phyloP scores from a whole-genome alignment of 1,140 invertebrate species.

The Oreohelix idahoensis region DNA sequence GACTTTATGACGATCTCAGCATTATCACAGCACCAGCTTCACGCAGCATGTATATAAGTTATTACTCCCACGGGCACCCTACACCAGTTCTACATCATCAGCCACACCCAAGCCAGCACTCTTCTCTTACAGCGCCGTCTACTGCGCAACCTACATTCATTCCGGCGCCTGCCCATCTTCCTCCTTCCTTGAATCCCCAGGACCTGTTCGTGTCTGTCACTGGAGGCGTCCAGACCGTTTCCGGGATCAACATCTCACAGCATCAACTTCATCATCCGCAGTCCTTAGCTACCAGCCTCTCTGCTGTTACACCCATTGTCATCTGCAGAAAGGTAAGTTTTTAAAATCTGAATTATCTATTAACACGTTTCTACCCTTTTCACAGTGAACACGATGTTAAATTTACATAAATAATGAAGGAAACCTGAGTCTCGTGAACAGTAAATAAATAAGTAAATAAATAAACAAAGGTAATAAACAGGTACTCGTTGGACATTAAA shows the following conservation, averaged over 20 bases:
- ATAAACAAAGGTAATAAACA: too few relatives aligned
- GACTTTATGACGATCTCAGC: slow-evolving; percentile 1
- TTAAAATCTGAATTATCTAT: too few relatives aligned
- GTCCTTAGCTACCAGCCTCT: not conserved
- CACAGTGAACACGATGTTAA: too few relatives aligned
- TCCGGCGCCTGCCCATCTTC: slow-evolving; percentile 6
- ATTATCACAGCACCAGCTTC: not conserved
- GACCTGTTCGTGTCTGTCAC: slow-evolving; percentile 1
- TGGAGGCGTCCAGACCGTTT: not conserved
- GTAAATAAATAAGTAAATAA: too few relatives aligned
- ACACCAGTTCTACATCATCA: slow-evolving; percentile 5
- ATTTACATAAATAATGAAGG: too few relatives aligned
- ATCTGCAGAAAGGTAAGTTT: slow-evolving; percentile 32
- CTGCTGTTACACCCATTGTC: slow-evolving; percentile 9
- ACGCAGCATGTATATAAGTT: slow-evolving; percentile 26
- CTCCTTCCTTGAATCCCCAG: not conserved
- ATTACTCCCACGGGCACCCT: slow-evolving; percentile 26
- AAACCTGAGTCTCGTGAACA: too few relatives aligned
- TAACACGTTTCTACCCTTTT: too few relatives aligned
- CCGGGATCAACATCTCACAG: not conserved
- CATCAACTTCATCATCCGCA: slow-evolving; percentile 11
- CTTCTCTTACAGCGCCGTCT: not conserved
- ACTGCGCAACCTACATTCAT: not conserved
- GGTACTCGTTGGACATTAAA: too few relatives aligned
- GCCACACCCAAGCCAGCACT: not conserved